A percentile compares a stretch with the other conserved stretches of the same genome.
Conservation (phyloP, 2,888 invertebrate species). For the Lepidocyrtinus sp. region DNA sequence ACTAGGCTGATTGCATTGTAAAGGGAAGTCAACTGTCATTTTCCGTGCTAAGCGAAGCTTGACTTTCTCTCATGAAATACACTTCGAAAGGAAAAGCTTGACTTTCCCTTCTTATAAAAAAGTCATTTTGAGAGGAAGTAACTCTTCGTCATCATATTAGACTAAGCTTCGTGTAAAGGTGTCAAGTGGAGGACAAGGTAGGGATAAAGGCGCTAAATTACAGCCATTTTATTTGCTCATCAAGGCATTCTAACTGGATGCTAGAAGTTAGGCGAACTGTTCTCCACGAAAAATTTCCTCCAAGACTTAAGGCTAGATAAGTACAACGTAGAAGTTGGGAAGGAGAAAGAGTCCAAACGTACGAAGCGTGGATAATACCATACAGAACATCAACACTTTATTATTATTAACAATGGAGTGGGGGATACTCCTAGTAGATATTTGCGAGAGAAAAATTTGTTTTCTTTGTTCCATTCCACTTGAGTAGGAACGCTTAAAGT, state of each 20-base stretch:
- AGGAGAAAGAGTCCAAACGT: no score
- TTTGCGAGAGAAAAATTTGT: background rate
- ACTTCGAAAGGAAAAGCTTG: no score
- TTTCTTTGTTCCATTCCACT: background rate
- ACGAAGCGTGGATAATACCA: no score
- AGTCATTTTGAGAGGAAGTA: background rate
- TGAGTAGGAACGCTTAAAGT: no score
- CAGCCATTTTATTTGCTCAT: background rate
- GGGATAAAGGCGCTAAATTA: background rate
- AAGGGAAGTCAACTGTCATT: no score
- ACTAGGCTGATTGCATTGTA: no score
- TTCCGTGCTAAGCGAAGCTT: no score
- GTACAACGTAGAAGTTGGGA: no score
- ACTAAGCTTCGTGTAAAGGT: background rate
- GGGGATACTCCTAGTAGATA: background rate
- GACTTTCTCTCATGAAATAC: no score
- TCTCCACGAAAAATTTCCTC: background rate
- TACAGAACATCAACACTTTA: background rate
- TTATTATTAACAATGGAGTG: background rate
- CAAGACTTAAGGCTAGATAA: no score
- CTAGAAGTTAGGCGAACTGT: background rate
- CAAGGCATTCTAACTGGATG: background rate
- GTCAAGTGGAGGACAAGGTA: background rate
- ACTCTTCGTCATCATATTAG: no score
- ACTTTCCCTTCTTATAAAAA: conserved; percentile 12